phyloP scores from a whole-genome alignment of 2,113 vertebrate genomes.

The Neogobius melanostomus region DNA sequence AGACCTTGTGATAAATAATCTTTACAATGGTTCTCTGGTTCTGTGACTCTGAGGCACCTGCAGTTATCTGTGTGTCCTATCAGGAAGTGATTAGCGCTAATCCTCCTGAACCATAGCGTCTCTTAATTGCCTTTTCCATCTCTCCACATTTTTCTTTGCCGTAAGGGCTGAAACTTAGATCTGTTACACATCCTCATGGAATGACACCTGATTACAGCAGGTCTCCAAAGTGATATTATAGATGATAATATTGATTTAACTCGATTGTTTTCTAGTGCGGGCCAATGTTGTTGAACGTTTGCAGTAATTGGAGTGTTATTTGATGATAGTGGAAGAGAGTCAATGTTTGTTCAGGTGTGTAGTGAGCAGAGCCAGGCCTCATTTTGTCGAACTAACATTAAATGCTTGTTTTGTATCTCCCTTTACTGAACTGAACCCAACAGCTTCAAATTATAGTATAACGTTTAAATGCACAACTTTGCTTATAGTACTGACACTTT shows the following conservation, averaged over 20 bases:
- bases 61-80: conserved; percentile 45
- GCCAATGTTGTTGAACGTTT: conserved; percentile 47
- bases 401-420: not conserved
- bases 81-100: conserved; percentile 36
- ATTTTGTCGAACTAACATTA: conserved; percentile 46
- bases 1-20: too few relatives aligned
- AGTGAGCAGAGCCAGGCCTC: conserved; percentile 46
- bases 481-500: too few relatives aligned
- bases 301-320: conserved; percentile 50
- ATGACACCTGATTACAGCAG: conserved; percentile 25
- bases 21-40: not conserved
- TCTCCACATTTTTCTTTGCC: conserved; percentile 15
- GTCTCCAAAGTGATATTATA: conserved; percentile 16
- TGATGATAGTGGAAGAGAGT: conserved; percentile 30
- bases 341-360: conserved; percentile 73
- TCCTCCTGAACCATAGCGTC: conserved; percentile 33
- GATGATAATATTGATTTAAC: conserved; percentile 49
- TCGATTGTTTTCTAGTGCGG: conserved; percentile 50
- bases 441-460: too few relatives aligned
- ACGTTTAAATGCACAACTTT: too few relatives aligned
- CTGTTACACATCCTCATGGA: conserved; percentile 29
- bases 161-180: conserved; percentile 27
- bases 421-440: not conserved
- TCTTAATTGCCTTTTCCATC: conserved; percentile 35
- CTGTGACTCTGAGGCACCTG: conserved; percentile 37